phyloP scores from a whole-genome alignment of 2,888 invertebrate genomes.

The Glyphotaelius pellucidus region DNA sequence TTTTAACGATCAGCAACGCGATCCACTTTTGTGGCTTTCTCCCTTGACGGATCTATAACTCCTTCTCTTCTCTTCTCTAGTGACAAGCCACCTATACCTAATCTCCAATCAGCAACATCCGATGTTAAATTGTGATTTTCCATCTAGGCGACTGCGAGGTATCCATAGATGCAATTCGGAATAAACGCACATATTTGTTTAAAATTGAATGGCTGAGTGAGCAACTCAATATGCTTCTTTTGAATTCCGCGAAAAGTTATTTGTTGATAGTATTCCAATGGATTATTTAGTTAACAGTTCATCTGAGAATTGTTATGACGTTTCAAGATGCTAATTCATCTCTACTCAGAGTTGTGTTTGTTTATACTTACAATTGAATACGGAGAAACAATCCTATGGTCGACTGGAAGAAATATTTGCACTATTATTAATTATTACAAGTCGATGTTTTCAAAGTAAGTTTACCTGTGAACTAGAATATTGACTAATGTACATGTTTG shows the following conservation, averaged over 20 bases:
- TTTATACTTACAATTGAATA: neutral
- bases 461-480: neutral
- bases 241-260: neutral
- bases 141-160: too few relatives aligned
- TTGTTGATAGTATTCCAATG: neutral
- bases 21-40: too few relatives aligned
- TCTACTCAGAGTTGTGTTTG: neutral
- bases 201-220: neutral
- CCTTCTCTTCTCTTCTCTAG: too few relatives aligned
- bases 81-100: too few relatives aligned
- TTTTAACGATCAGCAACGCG: too few relatives aligned
- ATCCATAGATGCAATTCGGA: neutral
- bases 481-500: neutral
- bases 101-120: too few relatives aligned
- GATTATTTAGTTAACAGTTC: constrained; percentile 2
- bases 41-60: too few relatives aligned
- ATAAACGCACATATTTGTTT: neutral
- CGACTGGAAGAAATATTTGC: neutral
- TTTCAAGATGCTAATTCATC: neutral
- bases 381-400: neutral
- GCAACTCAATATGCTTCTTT: neutral
- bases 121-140: too few relatives aligned
- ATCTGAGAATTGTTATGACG: neutral
- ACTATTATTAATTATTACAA: neutral
- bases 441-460: neutral